Conservation (phyloP, 1,140 invertebrate species). For the Papilio polyxenes region DNA sequence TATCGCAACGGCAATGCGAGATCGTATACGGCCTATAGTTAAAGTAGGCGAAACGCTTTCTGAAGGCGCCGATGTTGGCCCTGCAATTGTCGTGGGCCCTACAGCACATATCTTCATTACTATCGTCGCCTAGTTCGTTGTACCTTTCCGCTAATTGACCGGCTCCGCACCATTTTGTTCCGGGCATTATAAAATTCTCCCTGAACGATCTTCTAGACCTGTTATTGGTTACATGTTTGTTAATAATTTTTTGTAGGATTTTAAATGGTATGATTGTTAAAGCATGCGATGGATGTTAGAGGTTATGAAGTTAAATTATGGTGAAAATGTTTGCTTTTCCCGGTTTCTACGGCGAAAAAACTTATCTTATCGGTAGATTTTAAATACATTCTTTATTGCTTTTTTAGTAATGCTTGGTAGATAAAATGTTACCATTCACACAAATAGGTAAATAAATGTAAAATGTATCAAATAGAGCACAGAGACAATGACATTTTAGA, state of each 20-base stretch:
- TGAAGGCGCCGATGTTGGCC: slow-evolving; percentile 85
- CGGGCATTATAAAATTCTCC: slow-evolving; percentile 85
- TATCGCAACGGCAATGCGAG: slow-evolving; percentile 93
- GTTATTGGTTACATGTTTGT: slow-evolving; percentile 47
- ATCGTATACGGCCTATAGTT: slow-evolving; percentile 91
- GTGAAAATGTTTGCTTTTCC: too few relatives aligned
- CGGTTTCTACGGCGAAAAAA: too few relatives aligned
- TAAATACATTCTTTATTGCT: too few relatives aligned
- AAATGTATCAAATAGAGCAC: too few relatives aligned
- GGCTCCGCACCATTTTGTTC: slow-evolving; percentile 92
- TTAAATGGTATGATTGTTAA: slow-evolving; percentile 33
- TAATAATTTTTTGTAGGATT: slow-evolving; percentile 9
- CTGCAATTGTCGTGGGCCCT: slow-evolving; percentile 89
- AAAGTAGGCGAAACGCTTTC: slow-evolving; percentile 86
- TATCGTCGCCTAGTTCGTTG: slow-evolving; percentile 85
- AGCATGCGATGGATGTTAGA: not conserved
- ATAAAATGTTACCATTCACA: too few relatives aligned
- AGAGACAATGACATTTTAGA: too few relatives aligned
- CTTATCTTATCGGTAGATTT: too few relatives aligned
- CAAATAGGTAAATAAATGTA: too few relatives aligned
- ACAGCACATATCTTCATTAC: slow-evolving; percentile 89
- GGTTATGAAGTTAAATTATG: not conserved
- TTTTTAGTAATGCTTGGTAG: too few relatives aligned
- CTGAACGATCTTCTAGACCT: slow-evolving; percentile 78
- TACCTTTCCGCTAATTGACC: slow-evolving; percentile 85